phyloP scores from a whole-genome alignment of 2,888 invertebrate species.

The Halocaridina rubra region DNA sequence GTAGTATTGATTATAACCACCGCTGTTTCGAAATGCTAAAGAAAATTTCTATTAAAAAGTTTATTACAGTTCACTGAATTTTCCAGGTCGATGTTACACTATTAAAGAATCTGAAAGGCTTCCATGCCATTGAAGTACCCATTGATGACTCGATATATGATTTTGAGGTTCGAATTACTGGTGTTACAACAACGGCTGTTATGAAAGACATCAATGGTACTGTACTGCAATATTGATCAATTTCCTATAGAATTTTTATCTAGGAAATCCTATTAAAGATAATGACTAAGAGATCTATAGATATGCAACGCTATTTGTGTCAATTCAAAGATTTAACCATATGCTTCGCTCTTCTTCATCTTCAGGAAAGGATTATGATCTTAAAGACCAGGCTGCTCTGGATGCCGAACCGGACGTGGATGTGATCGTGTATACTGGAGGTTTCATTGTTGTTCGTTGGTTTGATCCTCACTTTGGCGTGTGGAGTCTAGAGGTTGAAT shows the following conservation, averaged over 20 bases:
- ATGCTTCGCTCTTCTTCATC: background rate
- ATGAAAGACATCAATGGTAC: slow-evolving; percentile 38
- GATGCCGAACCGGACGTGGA: background rate
- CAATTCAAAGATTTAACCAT: no score
- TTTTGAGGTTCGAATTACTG: slow-evolving; percentile 25
- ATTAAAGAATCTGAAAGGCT: slow-evolving; percentile 6
- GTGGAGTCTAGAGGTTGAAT: slow-evolving; percentile 14
- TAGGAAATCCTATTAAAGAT: no score
- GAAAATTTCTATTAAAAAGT: no score
- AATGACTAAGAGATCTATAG: no score
- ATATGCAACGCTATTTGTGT: no score
- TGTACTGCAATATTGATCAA: no score
- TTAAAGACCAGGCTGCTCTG: slow-evolving; percentile 9
- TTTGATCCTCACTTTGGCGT: slow-evolving; percentile 7
- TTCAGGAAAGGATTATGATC: slow-evolving; percentile 28
- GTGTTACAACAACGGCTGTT: background rate
- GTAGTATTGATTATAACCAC: no score
- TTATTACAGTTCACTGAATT: no score
- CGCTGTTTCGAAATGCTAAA: no score
- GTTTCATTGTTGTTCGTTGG: slow-evolving; percentile 13
- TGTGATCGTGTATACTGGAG: slow-evolving; percentile 3
- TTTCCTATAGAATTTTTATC: no score
- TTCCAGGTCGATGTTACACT: slow-evolving; percentile 40
- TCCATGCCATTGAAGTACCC: background rate
- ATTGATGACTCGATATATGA: slow-evolving; percentile 41